These are phyloP conservation scores for Pinna nobilis DNA, from an alignment of 1,140 invertebrate genomes.

Conservation along the genomic window DNA sequence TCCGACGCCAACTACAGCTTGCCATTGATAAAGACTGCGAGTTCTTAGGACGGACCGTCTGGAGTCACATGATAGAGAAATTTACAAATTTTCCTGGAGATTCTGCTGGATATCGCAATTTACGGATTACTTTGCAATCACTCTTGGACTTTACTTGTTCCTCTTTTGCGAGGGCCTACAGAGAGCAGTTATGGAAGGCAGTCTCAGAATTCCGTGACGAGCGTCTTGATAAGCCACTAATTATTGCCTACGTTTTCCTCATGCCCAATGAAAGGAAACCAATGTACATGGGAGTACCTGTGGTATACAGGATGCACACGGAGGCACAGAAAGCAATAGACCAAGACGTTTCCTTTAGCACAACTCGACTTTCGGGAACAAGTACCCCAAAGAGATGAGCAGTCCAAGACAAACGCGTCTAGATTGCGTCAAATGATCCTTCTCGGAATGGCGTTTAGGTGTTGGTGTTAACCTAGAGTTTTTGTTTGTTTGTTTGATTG, in stretches of 20 bases:
- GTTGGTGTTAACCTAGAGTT: too few species aligned
- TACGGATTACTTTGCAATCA: constrained; percentile 12
- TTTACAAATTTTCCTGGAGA: background rate
- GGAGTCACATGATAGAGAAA: constrained; percentile 24
- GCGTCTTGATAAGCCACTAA: constrained; percentile 15
- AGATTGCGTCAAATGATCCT: too few species aligned
- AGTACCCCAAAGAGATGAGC: too few species aligned
- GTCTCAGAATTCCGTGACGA: constrained; percentile 18
- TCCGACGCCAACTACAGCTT: constrained; percentile 8
- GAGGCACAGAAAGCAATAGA: too few species aligned
- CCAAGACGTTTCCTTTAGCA: too few species aligned
- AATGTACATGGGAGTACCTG: constrained; percentile 37
- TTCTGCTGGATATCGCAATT: constrained; percentile 6
- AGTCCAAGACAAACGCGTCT: too few species aligned
- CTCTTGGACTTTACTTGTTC: constrained; percentile 17
- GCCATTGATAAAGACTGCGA: constrained; percentile 18
- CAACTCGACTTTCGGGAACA: too few species aligned
- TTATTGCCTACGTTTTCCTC: constrained; percentile 27
- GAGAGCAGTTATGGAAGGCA: background rate
- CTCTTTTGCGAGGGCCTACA: constrained; percentile 1
- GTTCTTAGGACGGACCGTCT: constrained; percentile 23
- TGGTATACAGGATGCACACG: constrained; percentile 29
- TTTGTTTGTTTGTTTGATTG: too few species aligned
- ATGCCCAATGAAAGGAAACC: constrained; percentile 19
- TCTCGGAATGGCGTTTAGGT: too few species aligned